These are phyloP conservation scores for Oxystoma pomonae DNA, from an alignment of 2,888 invertebrate species.

Conservation along the genomic window DNA sequence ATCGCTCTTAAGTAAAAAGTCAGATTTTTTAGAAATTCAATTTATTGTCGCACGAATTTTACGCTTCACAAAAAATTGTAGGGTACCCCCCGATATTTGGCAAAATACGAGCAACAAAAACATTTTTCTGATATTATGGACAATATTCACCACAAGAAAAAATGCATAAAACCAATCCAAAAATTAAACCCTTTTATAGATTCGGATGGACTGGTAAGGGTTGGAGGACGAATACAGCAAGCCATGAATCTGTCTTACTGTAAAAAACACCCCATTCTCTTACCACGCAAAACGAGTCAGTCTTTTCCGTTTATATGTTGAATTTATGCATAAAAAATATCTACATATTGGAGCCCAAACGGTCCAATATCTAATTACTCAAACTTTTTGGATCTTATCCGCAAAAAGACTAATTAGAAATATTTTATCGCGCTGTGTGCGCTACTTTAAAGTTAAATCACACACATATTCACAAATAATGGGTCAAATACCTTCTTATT, in stretches of 20 bases:
- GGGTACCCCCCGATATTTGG: too few species aligned
- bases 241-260: background rate
- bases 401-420: background rate
- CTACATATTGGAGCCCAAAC: background rate
- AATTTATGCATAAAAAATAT: conserved; percentile 1
- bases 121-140: background rate
- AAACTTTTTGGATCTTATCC: background rate
- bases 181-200: background rate
- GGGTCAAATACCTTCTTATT: background rate
- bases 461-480: background rate
- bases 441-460: background rate
- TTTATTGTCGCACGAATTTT: too few species aligned
- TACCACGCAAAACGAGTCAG: background rate
- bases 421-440: background rate
- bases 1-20: too few species aligned
- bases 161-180: background rate
- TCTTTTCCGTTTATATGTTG: background rate
- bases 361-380: background rate
- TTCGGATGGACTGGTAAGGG: background rate
- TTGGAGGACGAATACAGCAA: background rate
- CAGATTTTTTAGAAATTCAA: too few species aligned
- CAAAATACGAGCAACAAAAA: background rate
- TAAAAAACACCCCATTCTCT: background rate
- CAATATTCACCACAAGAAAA: background rate
- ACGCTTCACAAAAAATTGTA: too few species aligned